Evolutionary conservation across 2,888 invertebrate genomes (phyloP), one percentile per base, ranked within the genome.

Genomic region (Clitarchus hookeri): DNA sequence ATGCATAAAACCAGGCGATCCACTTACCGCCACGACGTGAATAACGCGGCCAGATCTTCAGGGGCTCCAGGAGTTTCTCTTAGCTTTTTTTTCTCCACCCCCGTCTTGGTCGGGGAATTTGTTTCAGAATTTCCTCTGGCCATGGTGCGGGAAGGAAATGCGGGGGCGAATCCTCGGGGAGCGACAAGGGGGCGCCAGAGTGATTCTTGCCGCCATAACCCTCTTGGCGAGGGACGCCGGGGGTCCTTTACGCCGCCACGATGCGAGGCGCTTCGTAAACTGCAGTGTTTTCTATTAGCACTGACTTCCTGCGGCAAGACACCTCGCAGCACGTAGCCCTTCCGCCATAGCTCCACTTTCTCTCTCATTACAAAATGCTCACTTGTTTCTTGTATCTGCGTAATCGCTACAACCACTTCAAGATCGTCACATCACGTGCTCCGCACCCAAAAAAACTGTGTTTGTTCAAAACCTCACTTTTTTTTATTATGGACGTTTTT

Each of bases 161-260:
- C n/a, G 65, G 65, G 65, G n/a, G 65, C n/a, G 65, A 65, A n/a
- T 65, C 65, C 65, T 65, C 65, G 65, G 65, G 65, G 65, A 65
- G 65, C 48, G 48, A 48, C 48, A 48, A 48, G 48, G 48, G 65
- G 23, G 23, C n/a, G 19, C 65, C 65, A 65, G 65, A 65, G 65
- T 65, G 65, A 65, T 65, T 65, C 65, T 65, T 65, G 65, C 23
- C 65, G 65, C 65, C n/a, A n/a, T 65, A 65, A 65, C 65, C 65
- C 65, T 65, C 65, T 8, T 23, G 48, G 65, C 65, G n/a, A 65
- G 65, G 65, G 65, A 65, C 65, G 65, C 19, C 65, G 23, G n/a
- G 65, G 36, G 65, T 9, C 65, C 65, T 65, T 23, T 23, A n/a
- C 19, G 65, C 19, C 65, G 65, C 65, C 65, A 65, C 65, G 23